These are phyloP conservation scores for Abrostola tripartita DNA, from an alignment of 2,888 invertebrate species.

Conservation along the genomic window DNA sequence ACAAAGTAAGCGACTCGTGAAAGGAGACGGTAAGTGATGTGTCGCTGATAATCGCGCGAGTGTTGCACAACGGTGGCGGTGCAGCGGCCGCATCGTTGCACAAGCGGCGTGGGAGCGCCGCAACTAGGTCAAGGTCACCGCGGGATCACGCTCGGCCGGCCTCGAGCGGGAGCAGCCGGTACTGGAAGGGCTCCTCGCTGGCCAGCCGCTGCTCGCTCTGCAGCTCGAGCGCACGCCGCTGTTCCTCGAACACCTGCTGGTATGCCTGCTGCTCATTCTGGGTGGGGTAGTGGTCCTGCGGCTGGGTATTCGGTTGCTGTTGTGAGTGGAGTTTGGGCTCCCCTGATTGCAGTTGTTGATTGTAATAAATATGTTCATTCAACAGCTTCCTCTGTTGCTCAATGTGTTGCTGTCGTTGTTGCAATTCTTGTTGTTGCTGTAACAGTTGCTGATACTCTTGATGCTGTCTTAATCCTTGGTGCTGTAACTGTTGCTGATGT, in stretches of 20 bases:
- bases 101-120: conserved; percentile 61
- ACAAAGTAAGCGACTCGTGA: conserved; percentile 18
- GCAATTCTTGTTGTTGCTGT: conserved; percentile 48
- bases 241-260: conserved; percentile 44
- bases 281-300: conserved; percentile 30
- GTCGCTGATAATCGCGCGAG: conserved; percentile 15
- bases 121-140: conserved; percentile 84
- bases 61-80: conserved; percentile 47
- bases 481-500: conserved; percentile 43
- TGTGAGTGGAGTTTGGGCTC: conserved; percentile 16
- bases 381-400: conserved; percentile 47
- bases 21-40: conserved; percentile 46
- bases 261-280: conserved; percentile 42
- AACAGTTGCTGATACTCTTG: conserved; percentile 52
- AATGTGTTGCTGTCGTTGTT: conserved; percentile 58
- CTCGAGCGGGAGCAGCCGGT: conserved; percentile 64
- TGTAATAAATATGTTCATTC: conserved; percentile 47
- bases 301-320: too few species aligned
- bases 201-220: conserved; percentile 29
- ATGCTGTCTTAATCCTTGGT: conserved; percentile 36
- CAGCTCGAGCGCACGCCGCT: conserved; percentile 42
- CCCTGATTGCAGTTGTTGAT: conserved; percentile 39
- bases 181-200: conserved; percentile 64
- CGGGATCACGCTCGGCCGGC: conserved; percentile 57
- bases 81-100: conserved; percentile 64